These are phyloP conservation scores for Amitus sp. DNA, from an alignment of 2,888 invertebrate species.

Conservation along the genomic window DNA sequence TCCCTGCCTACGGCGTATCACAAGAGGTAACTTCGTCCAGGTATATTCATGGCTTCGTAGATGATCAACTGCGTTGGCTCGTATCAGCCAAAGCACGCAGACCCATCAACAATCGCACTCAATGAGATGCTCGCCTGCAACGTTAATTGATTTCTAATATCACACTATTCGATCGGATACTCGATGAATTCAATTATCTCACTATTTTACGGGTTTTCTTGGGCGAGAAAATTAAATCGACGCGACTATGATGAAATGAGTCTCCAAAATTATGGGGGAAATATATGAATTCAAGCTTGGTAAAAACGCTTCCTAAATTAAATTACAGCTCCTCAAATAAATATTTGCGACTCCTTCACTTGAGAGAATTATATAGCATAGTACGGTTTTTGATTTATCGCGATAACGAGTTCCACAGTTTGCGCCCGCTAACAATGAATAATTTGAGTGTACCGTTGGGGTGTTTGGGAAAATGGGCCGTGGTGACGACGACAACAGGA, in stretches of 20 bases:
- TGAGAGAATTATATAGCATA: conserved; percentile 32
- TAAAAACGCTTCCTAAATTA: too few relatives aligned
- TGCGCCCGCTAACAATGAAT: conserved; percentile 45
- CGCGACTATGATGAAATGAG: too few relatives aligned
- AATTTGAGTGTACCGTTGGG: conserved; percentile 39
- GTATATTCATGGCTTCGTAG: conserved; percentile 41
- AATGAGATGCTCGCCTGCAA: conserved; percentile 29
- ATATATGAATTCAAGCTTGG: too few relatives aligned
- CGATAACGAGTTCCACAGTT: conserved; percentile 39
- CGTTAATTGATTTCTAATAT: conserved; percentile 32
- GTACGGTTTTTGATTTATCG: conserved; percentile 43
- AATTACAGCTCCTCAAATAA: conserved; percentile 34
- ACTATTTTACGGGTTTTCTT: neutral
- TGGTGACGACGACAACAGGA: neutral
- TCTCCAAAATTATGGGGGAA: conserved; percentile 15
- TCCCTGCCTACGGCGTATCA: conserved; percentile 59
- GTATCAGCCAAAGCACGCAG: conserved; percentile 25
- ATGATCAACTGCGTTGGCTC: conserved; percentile 38
- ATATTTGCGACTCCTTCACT: conserved; percentile 40
- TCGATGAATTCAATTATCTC: neutral
- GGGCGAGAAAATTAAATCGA: too few relatives aligned
- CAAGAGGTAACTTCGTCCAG: conserved; percentile 40
- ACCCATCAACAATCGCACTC: conserved; percentile 18
- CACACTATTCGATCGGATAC: neutral
- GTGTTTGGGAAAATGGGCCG: conserved; percentile 19